Conservation (phyloP, 2,888 invertebrate species). For the Caenorhabditis sp. region DNA sequence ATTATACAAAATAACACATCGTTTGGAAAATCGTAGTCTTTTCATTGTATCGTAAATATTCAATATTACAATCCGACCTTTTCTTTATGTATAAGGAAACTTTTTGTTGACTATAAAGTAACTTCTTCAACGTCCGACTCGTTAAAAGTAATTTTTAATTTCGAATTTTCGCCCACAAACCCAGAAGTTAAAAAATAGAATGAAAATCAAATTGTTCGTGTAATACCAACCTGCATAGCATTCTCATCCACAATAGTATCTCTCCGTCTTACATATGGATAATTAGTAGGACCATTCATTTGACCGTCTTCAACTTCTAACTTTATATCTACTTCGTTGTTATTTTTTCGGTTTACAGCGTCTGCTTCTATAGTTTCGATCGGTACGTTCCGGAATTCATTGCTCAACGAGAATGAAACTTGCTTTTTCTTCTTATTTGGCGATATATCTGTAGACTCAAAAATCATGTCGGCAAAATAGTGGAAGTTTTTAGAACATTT, state of each 20-base stretch:
- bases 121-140: too few relatives aligned
- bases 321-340: background rate
- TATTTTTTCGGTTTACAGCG: background rate
- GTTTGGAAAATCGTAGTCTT: too few relatives aligned
- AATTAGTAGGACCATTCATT: conserved; percentile 40
- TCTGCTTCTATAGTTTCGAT: conserved; percentile 14
- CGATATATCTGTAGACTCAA: conserved; percentile 30
- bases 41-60: too few relatives aligned
- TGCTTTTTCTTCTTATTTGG: conserved; percentile 40
- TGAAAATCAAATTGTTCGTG: background rate
- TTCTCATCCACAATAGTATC: conserved; percentile 44
- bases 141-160: too few relatives aligned
- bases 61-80: too few relatives aligned
- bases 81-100: too few relatives aligned
- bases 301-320: background rate
- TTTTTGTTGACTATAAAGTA: too few relatives aligned
- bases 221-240: conserved; percentile 33
- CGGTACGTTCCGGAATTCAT: conserved; percentile 20
- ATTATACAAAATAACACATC: too few relatives aligned
- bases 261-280: conserved; percentile 33
- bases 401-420: conserved; percentile 39
- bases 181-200: too few relatives aligned
- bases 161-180: background rate
- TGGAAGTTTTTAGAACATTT: background rate
- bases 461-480: background rate